Percentiles rank a stretch among this genome's conserved stretches.
Evolutionary conservation across 2,797 vertebrate species (phyloP).

Genomic region (Chromis chromis): DNA sequence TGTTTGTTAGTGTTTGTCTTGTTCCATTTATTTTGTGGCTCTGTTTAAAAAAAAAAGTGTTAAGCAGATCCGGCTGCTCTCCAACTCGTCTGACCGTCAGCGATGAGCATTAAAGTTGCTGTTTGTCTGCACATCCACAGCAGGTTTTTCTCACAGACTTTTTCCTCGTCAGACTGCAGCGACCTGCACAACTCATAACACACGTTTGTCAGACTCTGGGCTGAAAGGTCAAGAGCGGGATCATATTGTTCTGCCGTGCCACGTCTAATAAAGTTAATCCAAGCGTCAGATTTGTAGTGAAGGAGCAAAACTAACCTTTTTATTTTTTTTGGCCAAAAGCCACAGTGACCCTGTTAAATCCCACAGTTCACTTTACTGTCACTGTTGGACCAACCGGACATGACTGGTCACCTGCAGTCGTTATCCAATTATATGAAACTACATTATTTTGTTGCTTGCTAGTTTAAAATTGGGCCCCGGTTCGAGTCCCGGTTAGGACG

Average conservation of each 20-base stretch:
- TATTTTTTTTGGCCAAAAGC: conserved; percentile 37
- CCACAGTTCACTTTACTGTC: conserved; percentile 14
- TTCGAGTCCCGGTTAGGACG: too few relatives aligned
- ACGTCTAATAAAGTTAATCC: conserved; percentile 51
- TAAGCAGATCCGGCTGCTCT: conserved; percentile 19
- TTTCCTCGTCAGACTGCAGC: conserved; percentile 25
- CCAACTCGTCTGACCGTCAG: conserved; percentile 25
- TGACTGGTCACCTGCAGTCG: neutral
- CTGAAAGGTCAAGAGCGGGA: conserved; percentile 40
- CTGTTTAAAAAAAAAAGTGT: conserved; percentile 34
- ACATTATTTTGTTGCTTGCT: neutral
- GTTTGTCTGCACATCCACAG: neutral
- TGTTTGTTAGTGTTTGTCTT: conserved; percentile 59
- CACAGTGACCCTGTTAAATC: conserved; percentile 30
- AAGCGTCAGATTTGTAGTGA: conserved; percentile 22
- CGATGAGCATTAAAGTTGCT: conserved; percentile 11
- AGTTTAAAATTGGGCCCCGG: neutral
- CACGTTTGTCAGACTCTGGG: conserved; percentile 23
- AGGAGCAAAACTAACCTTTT: conserved; percentile 32
- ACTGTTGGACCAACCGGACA: neutral
- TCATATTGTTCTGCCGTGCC: conserved; percentile 43
- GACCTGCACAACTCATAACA: conserved; percentile 26
- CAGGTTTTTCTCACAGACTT: neutral
- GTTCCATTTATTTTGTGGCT: conserved; percentile 53
- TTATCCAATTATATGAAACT: neutral